Evolutionary conservation across 1,140 invertebrate genomes (phyloP).

Genomic region (Ephestia elutella): DNA sequence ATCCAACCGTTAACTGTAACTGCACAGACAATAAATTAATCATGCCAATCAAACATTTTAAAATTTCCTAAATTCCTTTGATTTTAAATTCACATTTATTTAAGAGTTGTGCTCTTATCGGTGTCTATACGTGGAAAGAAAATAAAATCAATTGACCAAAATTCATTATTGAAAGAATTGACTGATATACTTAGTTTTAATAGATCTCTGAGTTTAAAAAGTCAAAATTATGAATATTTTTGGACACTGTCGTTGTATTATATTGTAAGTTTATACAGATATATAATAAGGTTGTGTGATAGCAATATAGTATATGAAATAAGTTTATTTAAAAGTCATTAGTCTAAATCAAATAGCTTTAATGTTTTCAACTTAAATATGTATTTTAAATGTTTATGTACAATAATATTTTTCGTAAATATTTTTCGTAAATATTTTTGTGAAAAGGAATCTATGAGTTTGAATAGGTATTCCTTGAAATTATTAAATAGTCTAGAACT

Average conservation of each 20-base stretch:
- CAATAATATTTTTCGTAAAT: background rate
- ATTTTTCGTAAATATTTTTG: too few species aligned
- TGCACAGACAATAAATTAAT: too few species aligned
- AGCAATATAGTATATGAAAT: constrained; percentile 52
- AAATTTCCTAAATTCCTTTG: too few species aligned
- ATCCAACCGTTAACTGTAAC: too few species aligned
- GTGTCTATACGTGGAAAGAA: too few species aligned
- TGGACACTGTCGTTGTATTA: constrained; percentile 27
- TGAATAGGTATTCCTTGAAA: too few species aligned
- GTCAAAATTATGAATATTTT: constrained; percentile 37
- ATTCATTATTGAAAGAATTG: constrained; percentile 10
- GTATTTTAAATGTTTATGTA: constrained; percentile 3
- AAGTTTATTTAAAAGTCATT: constrained; percentile 42
- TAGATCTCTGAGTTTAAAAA: constrained; percentile 55
- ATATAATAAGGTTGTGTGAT: constrained; percentile 50
- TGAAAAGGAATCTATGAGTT: too few species aligned
- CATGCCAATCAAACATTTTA: too few species aligned
- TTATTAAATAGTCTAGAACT: too few species aligned
- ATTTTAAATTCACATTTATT: too few species aligned
- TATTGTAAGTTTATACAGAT: constrained; percentile 31
- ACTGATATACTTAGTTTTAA: constrained; percentile 27
- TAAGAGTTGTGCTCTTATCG: too few species aligned
- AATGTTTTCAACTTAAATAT: constrained; percentile 21
- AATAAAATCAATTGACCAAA: background rate
- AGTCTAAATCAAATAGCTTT: constrained; percentile 57